phyloP scores from a whole-genome alignment of 2,797 vertebrate species.

The Gymnoscopelus microlampas region DNA sequence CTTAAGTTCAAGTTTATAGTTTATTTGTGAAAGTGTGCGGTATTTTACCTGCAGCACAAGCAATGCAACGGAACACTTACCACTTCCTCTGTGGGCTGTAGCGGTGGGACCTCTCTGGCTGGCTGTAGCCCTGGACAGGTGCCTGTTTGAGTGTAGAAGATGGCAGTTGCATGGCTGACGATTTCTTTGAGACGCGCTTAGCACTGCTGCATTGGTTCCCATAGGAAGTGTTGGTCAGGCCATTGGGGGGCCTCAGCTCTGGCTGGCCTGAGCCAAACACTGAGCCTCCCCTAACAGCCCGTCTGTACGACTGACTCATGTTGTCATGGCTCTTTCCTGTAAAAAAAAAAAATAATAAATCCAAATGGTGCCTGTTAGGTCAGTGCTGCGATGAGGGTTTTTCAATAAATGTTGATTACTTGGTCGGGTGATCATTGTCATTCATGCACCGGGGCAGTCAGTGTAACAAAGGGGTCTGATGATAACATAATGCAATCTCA shows the following conservation, averaged over 20 bases:
- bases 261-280: slow-evolving; percentile 84
- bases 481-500: background rate
- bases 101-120: slow-evolving; percentile 82
- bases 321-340: slow-evolving; percentile 90
- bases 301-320: slow-evolving; percentile 97
- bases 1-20: too few relatives aligned
- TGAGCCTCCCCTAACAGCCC: slow-evolving; percentile 87
- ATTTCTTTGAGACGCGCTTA: slow-evolving; percentile 78
- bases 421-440: background rate
- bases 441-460: background rate
- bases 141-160: slow-evolving; percentile 77
- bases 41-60: too few relatives aligned
- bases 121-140: slow-evolving; percentile 80
- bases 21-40: too few relatives aligned
- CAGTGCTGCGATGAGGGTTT: slow-evolving; percentile 10
- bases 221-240: slow-evolving; percentile 84
- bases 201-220: slow-evolving; percentile 84
- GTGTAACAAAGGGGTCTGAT: background rate
- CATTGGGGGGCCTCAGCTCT: slow-evolving; percentile 84
- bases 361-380: slow-evolving; percentile 39
- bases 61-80: slow-evolving; percentile 53
- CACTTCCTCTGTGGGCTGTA: slow-evolving; percentile 90
- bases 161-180: slow-evolving; percentile 75
- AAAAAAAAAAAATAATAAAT: slow-evolving; percentile 37
- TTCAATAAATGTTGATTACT: background rate